phyloP scores from a whole-genome alignment of 2,888 invertebrate genomes.

The Taenaris catops region DNA sequence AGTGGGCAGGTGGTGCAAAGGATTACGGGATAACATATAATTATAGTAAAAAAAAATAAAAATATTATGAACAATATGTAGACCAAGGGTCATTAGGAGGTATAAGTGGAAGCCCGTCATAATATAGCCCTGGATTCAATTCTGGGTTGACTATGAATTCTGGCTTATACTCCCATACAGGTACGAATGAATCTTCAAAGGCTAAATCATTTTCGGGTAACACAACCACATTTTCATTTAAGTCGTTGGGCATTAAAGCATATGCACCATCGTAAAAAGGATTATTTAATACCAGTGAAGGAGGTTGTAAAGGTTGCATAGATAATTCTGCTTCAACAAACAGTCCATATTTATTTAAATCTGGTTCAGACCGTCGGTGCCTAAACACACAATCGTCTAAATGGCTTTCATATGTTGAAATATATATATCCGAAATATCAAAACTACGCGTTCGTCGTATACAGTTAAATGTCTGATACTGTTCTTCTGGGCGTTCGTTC shows the following conservation, averaged over 20 bases:
- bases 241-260: conserved; percentile 48
- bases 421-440: conserved; percentile 61
- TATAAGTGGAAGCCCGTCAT: conserved; percentile 58
- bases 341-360: conserved; percentile 63
- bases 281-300: conserved; percentile 68
- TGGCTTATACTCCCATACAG: conserved; percentile 64
- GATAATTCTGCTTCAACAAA: conserved; percentile 62
- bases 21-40: too few species aligned
- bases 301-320: conserved; percentile 46
- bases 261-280: conserved; percentile 72
- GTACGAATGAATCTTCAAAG: conserved; percentile 75
- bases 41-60: too few species aligned
- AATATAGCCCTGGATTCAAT: conserved; percentile 51
- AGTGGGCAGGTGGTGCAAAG: too few species aligned
- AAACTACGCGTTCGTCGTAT: conserved; percentile 67
- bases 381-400: conserved; percentile 41
- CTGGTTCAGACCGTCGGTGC: conserved; percentile 64
- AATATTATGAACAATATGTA: conserved; percentile 48
- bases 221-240: conserved; percentile 54
- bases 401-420: conserved; percentile 41
- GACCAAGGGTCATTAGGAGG: conserved; percentile 71
- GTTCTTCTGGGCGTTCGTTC: conserved; percentile 37
- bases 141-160: conserved; percentile 48
- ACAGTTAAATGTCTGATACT: conserved; percentile 41
- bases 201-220: conserved; percentile 72